Evolutionary conservation across 2,888 invertebrate species (phyloP).

Genomic region (Lycocerus yunnanus): DNA sequence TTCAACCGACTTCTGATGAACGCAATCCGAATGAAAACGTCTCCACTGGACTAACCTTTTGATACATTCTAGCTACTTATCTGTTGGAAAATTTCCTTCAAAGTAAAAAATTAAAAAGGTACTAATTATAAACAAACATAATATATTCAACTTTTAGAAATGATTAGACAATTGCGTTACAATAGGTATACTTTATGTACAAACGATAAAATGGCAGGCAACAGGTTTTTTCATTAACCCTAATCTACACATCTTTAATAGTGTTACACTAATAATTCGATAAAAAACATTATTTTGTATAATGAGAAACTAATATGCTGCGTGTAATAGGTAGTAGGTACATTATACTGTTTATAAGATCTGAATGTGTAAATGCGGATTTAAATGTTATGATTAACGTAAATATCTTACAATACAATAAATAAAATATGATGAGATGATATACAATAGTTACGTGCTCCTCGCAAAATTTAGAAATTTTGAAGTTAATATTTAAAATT

Average conservation of each 20-base stretch:
- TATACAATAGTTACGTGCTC: neutral
- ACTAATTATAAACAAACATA: slow-evolving; percentile 51
- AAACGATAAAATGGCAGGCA: slow-evolving; percentile 50
- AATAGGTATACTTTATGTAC: slow-evolving; percentile 53
- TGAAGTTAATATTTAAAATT: neutral
- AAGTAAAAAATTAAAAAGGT: neutral
- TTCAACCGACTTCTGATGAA: too few species aligned
- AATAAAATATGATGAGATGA: slow-evolving; percentile 1
- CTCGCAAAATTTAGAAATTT: neutral
- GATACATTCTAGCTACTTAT: too few species aligned
- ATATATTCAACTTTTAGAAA: slow-evolving; percentile 52
- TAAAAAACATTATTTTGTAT: slow-evolving; percentile 13
- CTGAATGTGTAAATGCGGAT: slow-evolving; percentile 31
- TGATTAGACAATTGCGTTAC: slow-evolving; percentile 44
- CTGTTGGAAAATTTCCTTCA: too few species aligned
- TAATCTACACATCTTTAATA: slow-evolving; percentile 31
- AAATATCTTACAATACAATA: slow-evolving; percentile 3
- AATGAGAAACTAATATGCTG: neutral
- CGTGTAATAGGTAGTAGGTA: neutral
- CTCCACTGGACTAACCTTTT: too few species aligned
- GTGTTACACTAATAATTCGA: slow-evolving; percentile 30
- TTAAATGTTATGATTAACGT: slow-evolving; percentile 15
- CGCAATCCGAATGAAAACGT: too few species aligned
- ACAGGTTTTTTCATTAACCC: slow-evolving; percentile 41
- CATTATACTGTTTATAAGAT: slow-evolving; percentile 10